Conservation (phyloP, 1,140 invertebrate species). For the Nasonia vitripennis region DNA sequence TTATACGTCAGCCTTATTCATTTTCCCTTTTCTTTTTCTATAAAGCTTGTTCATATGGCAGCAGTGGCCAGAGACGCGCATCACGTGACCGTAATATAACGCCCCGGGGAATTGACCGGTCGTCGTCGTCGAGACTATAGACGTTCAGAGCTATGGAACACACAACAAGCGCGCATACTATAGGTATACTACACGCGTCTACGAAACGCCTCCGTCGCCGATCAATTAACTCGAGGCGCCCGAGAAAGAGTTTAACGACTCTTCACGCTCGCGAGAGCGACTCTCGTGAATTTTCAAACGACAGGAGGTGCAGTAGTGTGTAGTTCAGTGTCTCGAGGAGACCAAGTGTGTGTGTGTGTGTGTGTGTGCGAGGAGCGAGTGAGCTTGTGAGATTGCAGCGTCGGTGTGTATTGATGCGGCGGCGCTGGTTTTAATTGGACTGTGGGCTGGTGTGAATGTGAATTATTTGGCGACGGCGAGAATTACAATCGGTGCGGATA, state of each 20-base stretch:
- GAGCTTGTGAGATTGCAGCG: background rate
- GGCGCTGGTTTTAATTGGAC: background rate
- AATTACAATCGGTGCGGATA: too few species aligned
- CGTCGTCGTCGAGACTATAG: background rate
- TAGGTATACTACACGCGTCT: background rate
- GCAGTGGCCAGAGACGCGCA: background rate
- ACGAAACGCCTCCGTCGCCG: conserved; percentile 12
- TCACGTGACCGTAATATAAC: conserved; percentile 12
- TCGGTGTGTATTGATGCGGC: background rate
- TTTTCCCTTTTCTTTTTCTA: background rate
- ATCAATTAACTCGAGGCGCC: conserved; percentile 29
- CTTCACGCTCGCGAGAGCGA: background rate
- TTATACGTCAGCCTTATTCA: background rate
- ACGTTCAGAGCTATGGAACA: background rate
- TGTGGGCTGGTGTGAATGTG: background rate
- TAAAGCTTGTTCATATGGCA: background rate
- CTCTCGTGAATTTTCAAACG: conserved; percentile 17
- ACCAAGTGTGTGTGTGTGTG: background rate
- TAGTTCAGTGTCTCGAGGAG: background rate
- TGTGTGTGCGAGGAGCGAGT: background rate
- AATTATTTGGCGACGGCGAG: background rate
- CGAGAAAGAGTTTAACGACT: conserved; percentile 29
- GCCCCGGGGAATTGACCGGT: conserved; percentile 21
- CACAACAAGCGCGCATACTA: too few species aligned
- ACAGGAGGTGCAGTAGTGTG: background rate